phyloP scores from a whole-genome alignment of 2,113 vertebrate species.

The Malurus cyaneus region DNA sequence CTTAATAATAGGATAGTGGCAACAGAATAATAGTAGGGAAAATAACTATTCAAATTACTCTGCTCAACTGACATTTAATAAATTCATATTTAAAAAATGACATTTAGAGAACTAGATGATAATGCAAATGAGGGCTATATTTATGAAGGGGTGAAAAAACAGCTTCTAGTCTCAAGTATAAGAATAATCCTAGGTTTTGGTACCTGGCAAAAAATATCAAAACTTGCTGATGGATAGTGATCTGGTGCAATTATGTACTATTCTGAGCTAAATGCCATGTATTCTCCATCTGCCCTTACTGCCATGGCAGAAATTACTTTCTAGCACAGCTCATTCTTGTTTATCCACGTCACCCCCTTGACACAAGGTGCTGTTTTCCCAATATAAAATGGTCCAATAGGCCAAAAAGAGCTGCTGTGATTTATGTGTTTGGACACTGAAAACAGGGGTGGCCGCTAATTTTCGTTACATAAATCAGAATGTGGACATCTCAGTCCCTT shows the following conservation, averaged over 20 bases:
- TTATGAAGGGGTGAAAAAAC: slow-evolving; percentile 73
- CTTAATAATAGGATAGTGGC: slow-evolving; percentile 73
- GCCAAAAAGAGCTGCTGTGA: background rate
- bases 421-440: fast-evolving
- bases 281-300: background rate
- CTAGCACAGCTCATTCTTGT: background rate
- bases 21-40: slow-evolving; percentile 72
- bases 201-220: background rate
- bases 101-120: slow-evolving; percentile 80
- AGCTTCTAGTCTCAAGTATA: slow-evolving; percentile 67
- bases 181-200: slow-evolving; percentile 21
- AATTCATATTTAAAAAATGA: slow-evolving; percentile 82
- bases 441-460: background rate
- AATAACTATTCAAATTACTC: slow-evolving; percentile 76
- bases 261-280: background rate
- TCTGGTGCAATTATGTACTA: background rate
- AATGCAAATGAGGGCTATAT: slow-evolving; percentile 82
- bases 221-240: background rate
- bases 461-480: background rate
- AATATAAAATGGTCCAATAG: background rate
- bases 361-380: background rate
- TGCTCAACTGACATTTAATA: slow-evolving; percentile 81
- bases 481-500: background rate
- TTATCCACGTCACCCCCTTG: background rate
- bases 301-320: background rate